Evolutionary conservation across 2,113 vertebrate species (phyloP), one percentile per base, ranked within the genome.

Genomic region (Catharus minimus): DNA sequence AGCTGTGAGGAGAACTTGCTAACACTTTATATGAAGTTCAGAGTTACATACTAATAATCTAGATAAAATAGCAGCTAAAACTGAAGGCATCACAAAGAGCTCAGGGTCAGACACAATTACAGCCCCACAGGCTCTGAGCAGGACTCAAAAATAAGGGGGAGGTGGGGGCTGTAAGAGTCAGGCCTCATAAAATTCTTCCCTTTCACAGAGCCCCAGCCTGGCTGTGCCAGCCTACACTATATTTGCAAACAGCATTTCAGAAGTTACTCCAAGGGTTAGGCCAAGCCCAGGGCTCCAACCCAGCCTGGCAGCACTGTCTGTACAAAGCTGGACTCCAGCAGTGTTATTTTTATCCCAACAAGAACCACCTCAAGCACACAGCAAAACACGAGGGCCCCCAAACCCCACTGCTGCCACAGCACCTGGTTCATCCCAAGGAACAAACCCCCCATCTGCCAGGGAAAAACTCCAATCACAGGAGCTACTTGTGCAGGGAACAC

Each of bases 331-430:
- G 18, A 20, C 46, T 44, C 13, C 2, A 87, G 44, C 58, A 21
- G 2, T 0, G 16, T 1, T 9, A 14, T 15, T 80, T 62, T 15
- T 15, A 58, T 4, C 32, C 3, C 13, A 23, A 15, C 3, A 7
- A 44, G 30, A 71, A 21, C 28, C 16, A 6, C n/a, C 67, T 47
- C 7, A 15, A 46, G 44, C 47, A 41, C 49, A 5, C 0, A 1
- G 36, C n/a, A 44, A 27, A 41, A 17, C 67, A 11, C 0, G 0
- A 56, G 47, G 15, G 56, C 47, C 39, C 28, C 41, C 15, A 19
- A 86, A 30, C 52, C 43, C 49, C 14, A 43, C 58, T 83, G 44
- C 64, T 38, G 8, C 32, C 62, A 33, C 2, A 0, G 53, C 71
- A 71, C 27, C 49, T 61, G 65, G 20, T 5, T 82, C 7, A 72